Base-by-base conservation (phyloP, 2,113 vertebrate species). In the Coregonus clupeaformis region DNA sequence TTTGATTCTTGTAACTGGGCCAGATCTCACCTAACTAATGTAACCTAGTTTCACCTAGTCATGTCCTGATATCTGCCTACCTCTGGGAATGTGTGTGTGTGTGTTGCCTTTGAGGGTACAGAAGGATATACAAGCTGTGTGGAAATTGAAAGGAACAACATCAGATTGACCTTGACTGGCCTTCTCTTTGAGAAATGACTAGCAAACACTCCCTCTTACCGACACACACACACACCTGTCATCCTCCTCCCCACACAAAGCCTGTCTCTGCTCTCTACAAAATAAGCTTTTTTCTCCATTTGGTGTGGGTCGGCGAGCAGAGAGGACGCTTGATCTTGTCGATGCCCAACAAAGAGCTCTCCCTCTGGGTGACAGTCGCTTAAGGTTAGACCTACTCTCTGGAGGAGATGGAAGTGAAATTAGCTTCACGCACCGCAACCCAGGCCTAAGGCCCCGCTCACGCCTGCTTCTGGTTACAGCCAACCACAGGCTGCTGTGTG, bases 271-370 rank as follows among this genome's bases (percentile, higher is more conserved):
- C 25, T 52, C 36, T 25, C 69, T 68, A 52, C 71, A 78, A 76
- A 81, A 76, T 73, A 73, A 73, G 78, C 69, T 52, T 72, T 76
- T 81, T 84, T 81, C 77, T 75, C 80, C 73, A 52, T 81, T 76
- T 73, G 72, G 74, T 74, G 74, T 80, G 79, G 79, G 79, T 81
- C 79, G 59, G 52, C 73, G 76, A 79, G 76, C 71, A 81, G 73
- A 84, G 71, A 81, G 82, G 74, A 84, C 74, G 27, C 42, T 16
- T 52, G 62, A 71, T 76, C 73, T 45, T 42, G 62, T 59, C 76
- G 60, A 52, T 16, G 36, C 30, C 30, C 62, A 32, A 74, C 32
- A 77, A 74, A 52, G 70, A 22, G 74, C 7, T 6, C 16, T 24
- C 68, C 24, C 4, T 6, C 73, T 60, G 27, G 57, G 55, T 59